Base-by-base conservation (phyloP, 2,888 invertebrate genomes). In the Sialis fuliginosa region DNA sequence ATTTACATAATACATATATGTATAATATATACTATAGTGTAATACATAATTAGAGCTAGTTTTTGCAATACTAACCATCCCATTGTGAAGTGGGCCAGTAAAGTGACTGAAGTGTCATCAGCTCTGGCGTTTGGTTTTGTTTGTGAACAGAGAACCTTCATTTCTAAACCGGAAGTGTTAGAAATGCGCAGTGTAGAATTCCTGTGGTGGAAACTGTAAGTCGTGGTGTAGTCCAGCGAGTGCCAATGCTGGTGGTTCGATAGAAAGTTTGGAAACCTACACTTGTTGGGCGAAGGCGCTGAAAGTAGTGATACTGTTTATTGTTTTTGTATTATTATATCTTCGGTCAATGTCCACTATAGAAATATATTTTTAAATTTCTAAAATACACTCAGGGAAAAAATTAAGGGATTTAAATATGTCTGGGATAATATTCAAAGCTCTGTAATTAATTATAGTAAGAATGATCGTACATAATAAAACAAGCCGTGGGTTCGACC, bases 221-320 rank as follows among this genome's bases (percentile, higher is more conserved):
- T 83, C 58, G 81, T 79, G 58, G 81, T 77, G 63, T 85, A 83
- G 72, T 90, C 88, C 59, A 91, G 70, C 42, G 89, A 87, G 67
- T 90, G 88, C 90, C 91, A 91, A 57, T 87, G 86, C 59, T 78
- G 75, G 48, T 79, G 80, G 58, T 79, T 81, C 53, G 86, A 85
- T 68, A 90, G 75, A 90, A 90, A 91, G 13, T 75, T 70, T 2
- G 90, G 90, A 64, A 89, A 90, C 62, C 84, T 82, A 65, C 90
- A 91, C 67, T 79, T 81, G 62, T 76, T 80, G 50, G 77, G 72
- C 44, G 78, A 74, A 49, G 79, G 75, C 43, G 79, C 82, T 82
- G 71, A 48, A 72, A 67, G 52, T 45, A 30, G 32, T 33, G 39
- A 31, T 43, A 22, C 22, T 22, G 22, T 22, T 22, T 22, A 22